Evolutionary conservation across 1,140 invertebrate genomes (phyloP).

Genomic region (Limonius californicus): DNA sequence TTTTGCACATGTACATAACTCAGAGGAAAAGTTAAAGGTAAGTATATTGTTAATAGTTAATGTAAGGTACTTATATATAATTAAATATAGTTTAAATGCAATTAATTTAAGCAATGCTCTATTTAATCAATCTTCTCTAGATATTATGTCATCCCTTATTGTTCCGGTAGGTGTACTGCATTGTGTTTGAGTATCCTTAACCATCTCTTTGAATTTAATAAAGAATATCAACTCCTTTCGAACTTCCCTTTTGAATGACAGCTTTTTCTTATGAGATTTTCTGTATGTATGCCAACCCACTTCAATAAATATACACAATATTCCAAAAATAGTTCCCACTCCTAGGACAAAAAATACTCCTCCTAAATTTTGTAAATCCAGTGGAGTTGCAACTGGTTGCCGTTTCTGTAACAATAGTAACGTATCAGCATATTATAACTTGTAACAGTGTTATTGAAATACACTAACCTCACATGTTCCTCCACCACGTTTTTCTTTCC

Average conservation of each 20-base stretch:
- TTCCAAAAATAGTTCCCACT: conserved; percentile 37
- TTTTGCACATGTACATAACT: too few species aligned
- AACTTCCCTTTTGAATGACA: conserved; percentile 64
- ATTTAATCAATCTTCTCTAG: too few species aligned
- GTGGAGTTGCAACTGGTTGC: conserved; percentile 49
- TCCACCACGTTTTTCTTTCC: conserved; percentile 64
- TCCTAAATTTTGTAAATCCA: conserved; percentile 58
- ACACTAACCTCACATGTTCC: conserved; percentile 57
- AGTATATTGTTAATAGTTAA: too few species aligned
- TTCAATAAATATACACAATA: conserved; percentile 38
- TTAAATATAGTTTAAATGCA: too few species aligned
- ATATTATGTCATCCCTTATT: too few species aligned
- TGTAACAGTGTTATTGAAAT: conserved; percentile 17
- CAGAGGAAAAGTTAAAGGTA: too few species aligned
- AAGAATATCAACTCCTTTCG: conserved; percentile 62
- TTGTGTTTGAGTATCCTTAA: conserved; percentile 22
- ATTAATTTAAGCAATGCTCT: too few species aligned
- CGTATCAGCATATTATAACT: conserved; percentile 36
- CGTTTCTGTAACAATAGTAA: conserved; percentile 46
- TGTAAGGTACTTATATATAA: too few species aligned
- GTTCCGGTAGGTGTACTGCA: too few species aligned
- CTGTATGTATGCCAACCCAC: conserved; percentile 24
- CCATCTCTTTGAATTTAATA: conserved; percentile 32
- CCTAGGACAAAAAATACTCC: conserved; percentile 57
- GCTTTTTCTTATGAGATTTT: conserved; percentile 47